These are phyloP conservation scores for Laterallus jamaicensis DNA, from an alignment of 2,113 vertebrate genomes.

Conservation along the genomic window DNA sequence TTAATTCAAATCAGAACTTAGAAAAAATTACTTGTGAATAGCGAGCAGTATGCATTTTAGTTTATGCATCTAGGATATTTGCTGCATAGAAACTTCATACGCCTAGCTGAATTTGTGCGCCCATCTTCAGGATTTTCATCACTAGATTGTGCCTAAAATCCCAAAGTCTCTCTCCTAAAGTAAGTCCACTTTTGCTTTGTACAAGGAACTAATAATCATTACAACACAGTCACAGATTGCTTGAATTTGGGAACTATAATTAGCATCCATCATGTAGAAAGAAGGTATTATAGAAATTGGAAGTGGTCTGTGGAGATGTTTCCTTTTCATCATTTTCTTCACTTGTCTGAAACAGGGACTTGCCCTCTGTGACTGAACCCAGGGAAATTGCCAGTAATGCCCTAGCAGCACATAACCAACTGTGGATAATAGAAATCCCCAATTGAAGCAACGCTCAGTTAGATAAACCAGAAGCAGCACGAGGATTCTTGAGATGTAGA, in stretches of 20 bases:
- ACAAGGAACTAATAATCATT: background rate
- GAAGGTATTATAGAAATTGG: background rate
- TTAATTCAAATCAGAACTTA: background rate
- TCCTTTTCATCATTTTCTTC: background rate
- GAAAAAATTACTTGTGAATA: background rate
- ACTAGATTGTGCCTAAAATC: background rate
- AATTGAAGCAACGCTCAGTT: background rate
- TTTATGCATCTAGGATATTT: background rate
- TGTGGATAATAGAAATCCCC: conserved; percentile 19
- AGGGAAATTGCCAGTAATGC: background rate
- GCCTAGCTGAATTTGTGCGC: background rate
- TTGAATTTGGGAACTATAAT: background rate
- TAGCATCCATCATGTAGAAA: background rate
- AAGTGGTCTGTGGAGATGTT: background rate
- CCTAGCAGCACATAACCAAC: background rate
- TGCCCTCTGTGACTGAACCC: background rate
- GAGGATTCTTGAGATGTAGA: conserved; percentile 6
- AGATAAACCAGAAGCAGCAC: background rate
- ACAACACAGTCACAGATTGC: background rate
- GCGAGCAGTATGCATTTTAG: background rate
- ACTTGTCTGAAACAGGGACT: background rate
- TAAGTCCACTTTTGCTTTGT: background rate
- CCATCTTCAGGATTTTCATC: background rate
- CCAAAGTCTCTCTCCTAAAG: background rate
- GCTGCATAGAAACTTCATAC: background rate